A percentile compares a stretch with the other conserved stretches of the same genome.
Evolutionary conservation across 2,888 invertebrate genomes (phyloP).

Genomic region (Eupsilia transversa): DNA sequence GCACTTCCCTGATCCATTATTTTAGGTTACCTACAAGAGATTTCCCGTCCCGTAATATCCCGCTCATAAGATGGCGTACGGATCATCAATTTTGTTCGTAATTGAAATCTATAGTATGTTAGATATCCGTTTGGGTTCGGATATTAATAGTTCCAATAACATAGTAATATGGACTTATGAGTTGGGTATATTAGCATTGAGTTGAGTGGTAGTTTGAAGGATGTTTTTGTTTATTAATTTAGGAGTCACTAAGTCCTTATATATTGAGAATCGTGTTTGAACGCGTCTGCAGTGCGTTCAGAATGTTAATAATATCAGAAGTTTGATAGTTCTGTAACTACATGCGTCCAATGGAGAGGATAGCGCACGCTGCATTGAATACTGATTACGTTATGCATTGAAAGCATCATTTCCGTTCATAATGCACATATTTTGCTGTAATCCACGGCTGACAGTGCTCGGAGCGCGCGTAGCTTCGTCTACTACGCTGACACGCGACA

Average conservation of each 20-base stretch:
- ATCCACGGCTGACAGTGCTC: too few species aligned
- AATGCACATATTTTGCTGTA: not conserved
- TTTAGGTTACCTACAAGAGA: conserved; percentile 30
- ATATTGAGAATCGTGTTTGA: not conserved
- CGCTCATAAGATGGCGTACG: conserved; percentile 49
- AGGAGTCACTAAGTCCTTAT: not conserved
- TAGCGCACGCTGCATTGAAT: not conserved
- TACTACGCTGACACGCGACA: not conserved
- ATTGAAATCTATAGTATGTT: conserved; percentile 59
- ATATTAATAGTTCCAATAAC: conserved; percentile 50
- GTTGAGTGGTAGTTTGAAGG: conserved; percentile 2
- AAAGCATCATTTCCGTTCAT: not conserved
- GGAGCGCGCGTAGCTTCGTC: conserved; percentile 1
- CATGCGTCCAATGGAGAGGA: not conserved
- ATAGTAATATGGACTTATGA: conserved; percentile 21
- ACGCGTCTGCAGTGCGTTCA: not conserved
- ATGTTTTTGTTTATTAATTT: conserved; percentile 30
- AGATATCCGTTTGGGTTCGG: conserved; percentile 33
- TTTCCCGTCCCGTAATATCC: conserved; percentile 38
- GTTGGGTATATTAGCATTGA: conserved; percentile 28
- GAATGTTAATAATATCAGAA: not conserved
- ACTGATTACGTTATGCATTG: not conserved
- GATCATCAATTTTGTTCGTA: conserved; percentile 60
- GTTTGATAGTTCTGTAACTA: not conserved
- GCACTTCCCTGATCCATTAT: conserved; percentile 31